phyloP scores from a whole-genome alignment of 2,797 vertebrate genomes.

The Hephaestus fuliginosus region DNA sequence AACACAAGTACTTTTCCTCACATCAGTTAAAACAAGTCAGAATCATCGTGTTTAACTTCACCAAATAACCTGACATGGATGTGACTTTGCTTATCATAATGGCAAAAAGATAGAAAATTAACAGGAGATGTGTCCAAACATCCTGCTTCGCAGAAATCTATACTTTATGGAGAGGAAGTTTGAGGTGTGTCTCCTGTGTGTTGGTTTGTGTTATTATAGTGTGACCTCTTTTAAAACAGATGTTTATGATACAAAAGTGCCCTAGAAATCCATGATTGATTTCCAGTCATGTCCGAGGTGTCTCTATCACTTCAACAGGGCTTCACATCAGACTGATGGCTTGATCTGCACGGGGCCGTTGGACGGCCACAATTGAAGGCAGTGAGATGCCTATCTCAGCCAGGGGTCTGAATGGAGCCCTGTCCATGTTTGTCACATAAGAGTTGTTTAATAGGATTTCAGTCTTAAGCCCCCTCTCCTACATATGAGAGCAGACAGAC shows the following conservation, averaged over 20 bases:
- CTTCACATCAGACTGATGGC: conserved; percentile 69
- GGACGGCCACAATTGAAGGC: conserved; percentile 72
- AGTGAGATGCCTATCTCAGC: conserved; percentile 80
- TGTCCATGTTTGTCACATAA: conserved; percentile 83
- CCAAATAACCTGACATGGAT: background rate
- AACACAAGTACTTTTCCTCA: background rate
- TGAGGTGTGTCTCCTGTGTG: too few species aligned
- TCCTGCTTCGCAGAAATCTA: background rate
- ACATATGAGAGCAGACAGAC: conserved; percentile 72
- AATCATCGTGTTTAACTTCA: background rate
- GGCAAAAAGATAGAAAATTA: background rate
- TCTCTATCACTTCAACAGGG: conserved; percentile 42
- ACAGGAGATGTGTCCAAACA: background rate
- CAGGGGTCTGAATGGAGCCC: conserved; percentile 77
- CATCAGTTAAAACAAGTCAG: background rate
- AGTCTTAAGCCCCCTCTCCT: conserved; percentile 78
- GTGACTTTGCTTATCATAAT: background rate
- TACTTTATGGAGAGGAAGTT: background rate
- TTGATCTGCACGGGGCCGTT: conserved; percentile 72
- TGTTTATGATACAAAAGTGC: conserved; percentile 16
- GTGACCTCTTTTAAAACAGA: background rate
- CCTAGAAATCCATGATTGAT: background rate
- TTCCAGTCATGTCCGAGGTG: conserved; percentile 4
- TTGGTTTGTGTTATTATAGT: background rate
- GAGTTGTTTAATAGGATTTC: conserved; percentile 87